Conservation (phyloP, 2,888 invertebrate species). For the Dryobotodes eremita region DNA sequence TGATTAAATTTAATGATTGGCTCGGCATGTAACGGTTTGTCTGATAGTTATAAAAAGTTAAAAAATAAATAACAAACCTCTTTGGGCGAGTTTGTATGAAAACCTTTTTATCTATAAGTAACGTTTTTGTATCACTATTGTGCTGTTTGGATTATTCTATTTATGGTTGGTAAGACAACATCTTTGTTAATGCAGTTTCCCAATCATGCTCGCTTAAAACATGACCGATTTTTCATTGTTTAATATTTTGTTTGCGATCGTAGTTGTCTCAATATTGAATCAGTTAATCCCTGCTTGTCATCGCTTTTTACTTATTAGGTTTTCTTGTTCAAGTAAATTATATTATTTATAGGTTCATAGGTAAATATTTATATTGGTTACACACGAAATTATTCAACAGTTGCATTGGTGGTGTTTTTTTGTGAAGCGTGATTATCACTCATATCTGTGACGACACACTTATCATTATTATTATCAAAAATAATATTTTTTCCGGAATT, state of each 20-base stretch:
- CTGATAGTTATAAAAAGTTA: slow-evolving; percentile 58
- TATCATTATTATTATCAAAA: slow-evolving; percentile 37
- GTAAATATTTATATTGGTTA: background rate
- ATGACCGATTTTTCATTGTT: background rate
- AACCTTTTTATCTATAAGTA: slow-evolving; percentile 44
- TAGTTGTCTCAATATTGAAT: slow-evolving; percentile 14
- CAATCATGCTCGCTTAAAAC: slow-evolving; percentile 2
- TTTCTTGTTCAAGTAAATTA: background rate
- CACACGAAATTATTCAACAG: background rate
- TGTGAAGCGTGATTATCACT: slow-evolving; percentile 10
- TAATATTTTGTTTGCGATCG: background rate
- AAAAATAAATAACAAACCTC: slow-evolving; percentile 52
- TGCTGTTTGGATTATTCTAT: slow-evolving; percentile 2
- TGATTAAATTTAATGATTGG: slow-evolving; percentile 75
- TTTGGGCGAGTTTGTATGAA: slow-evolving; percentile 36
- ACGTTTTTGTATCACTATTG: slow-evolving; percentile 19
- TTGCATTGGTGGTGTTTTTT: slow-evolving; percentile 12
- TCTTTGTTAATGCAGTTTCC: slow-evolving; percentile 2
- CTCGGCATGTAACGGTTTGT: slow-evolving; percentile 59
- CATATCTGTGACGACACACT: slow-evolving; percentile 30
- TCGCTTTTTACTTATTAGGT: slow-evolving; percentile 7
- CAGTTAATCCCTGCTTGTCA: background rate
- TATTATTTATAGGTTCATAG: background rate
- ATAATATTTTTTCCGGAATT: slow-evolving; percentile 38
- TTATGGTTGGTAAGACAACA: background rate